phyloP scores from a whole-genome alignment of 2,888 invertebrate species.

The Parnassius orleans region DNA sequence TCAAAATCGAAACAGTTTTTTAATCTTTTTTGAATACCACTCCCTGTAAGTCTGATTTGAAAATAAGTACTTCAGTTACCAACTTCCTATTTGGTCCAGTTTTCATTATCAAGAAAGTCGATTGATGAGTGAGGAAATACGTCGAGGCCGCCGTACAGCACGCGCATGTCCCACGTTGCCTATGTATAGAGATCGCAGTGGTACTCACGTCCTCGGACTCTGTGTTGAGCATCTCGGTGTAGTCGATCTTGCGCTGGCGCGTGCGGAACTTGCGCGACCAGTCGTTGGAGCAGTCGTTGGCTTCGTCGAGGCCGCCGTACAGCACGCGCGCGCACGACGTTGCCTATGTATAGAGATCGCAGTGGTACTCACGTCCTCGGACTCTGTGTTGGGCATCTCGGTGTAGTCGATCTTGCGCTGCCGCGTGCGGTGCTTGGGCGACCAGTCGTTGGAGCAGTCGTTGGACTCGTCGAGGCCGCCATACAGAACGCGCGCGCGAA shows the following conservation, averaged over 20 bases:
- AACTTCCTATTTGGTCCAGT: no score
- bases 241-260: conserved; percentile 87
- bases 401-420: conserved; percentile 89
- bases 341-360: conserved; percentile 38
- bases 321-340: conserved; percentile 70
- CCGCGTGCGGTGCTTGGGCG: conserved; percentile 84
- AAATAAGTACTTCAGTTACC: no score
- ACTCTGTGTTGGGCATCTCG: conserved; percentile 87
- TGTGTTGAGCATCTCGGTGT: conserved; percentile 87
- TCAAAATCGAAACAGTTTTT: no score
- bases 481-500: conserved; percentile 74
- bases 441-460: conserved; percentile 77
- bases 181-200: background rate
- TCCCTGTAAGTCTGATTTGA: no score
- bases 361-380: conserved; percentile 82
- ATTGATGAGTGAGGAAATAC: conserved; percentile 82
- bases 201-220: conserved; percentile 86
- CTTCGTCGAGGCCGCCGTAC: conserved; percentile 79
- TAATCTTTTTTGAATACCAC: no score
- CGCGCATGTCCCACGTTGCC: conserved; percentile 65
- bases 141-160: conserved; percentile 81
- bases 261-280: conserved; percentile 84
- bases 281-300: conserved; percentile 69
- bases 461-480: conserved; percentile 74
- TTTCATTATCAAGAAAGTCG: no score